Evolutionary conservation across 2,888 invertebrate species (phyloP).

Genomic region (Dusona sp.): DNA sequence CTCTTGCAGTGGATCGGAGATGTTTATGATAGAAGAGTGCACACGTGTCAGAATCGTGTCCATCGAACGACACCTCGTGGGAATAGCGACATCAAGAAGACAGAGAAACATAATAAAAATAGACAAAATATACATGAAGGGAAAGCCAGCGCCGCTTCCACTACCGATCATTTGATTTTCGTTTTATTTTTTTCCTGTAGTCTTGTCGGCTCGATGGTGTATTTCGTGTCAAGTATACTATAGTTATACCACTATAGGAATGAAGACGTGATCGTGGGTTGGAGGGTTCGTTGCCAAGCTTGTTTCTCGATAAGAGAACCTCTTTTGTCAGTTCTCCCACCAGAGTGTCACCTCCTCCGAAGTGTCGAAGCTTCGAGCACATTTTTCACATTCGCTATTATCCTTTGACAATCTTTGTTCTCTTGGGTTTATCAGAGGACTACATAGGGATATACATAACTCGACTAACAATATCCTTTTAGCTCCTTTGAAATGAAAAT

Average conservation of each 20-base stretch:
- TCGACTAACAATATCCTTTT: not conserved
- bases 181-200: not conserved
- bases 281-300: not conserved
- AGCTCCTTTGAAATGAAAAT: not conserved
- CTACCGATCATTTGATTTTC: conserved; percentile 8
- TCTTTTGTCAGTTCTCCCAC: conserved; percentile 40
- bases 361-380: conserved; percentile 35
- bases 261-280: not conserved
- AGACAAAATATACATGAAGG: not conserved
- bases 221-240: not conserved
- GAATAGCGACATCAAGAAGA: conserved; percentile 21
- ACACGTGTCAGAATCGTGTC: conserved; percentile 31
- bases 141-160: not conserved
- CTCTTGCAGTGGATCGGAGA: conserved; percentile 8
- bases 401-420: conserved; percentile 47
- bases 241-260: not conserved
- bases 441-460: not conserved
- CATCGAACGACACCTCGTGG: conserved; percentile 24
- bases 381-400: conserved; percentile 40
- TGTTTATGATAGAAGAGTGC: conserved; percentile 43
- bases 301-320: conserved; percentile 53
- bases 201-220: not conserved
- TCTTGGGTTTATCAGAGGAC: not conserved
- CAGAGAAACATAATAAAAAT: conserved; percentile 6
- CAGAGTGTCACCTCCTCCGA: not conserved